Conservation (phyloP, 2,888 invertebrate species). For the Tetanocera ferruginea region DNA sequence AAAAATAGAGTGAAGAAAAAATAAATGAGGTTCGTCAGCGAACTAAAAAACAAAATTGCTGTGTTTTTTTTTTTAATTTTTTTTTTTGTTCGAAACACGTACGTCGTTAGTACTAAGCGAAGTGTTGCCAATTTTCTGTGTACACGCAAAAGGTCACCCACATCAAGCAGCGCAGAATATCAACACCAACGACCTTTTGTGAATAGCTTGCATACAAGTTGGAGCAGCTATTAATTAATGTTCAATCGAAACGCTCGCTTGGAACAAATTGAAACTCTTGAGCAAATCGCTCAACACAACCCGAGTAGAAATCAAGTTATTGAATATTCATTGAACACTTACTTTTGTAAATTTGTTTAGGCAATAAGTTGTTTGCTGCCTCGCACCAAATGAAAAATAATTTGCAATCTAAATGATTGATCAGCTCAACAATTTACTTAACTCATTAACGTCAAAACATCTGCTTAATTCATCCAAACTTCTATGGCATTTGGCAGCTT, state of each 20-base stretch:
- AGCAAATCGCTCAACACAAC: not conserved
- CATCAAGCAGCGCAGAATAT: slow-evolving; percentile 44
- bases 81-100: not conserved
- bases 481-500: no score
- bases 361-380: no score
- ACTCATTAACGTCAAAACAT: no score
- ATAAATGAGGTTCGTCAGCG: not conserved
- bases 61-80: no score
- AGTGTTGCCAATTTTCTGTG: not conserved
- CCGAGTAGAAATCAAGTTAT: not conserved
- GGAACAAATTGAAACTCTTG: not conserved
- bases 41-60: not conserved
- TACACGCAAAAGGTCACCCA: slow-evolving; percentile 65
- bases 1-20: not conserved
- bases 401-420: no score
- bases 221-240: not conserved
- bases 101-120: not conserved
- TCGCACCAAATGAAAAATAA: no score
- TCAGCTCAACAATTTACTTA: no score
- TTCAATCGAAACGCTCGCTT: not conserved
- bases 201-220: slow-evolving; percentile 52
- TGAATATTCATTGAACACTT: no score
- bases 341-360: no score
- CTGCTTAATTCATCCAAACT: no score
- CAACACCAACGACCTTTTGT: slow-evolving; percentile 58